These are phyloP conservation scores for Pteria penguin DNA, from an alignment of 2,888 invertebrate genomes.

Conservation along the genomic window DNA sequence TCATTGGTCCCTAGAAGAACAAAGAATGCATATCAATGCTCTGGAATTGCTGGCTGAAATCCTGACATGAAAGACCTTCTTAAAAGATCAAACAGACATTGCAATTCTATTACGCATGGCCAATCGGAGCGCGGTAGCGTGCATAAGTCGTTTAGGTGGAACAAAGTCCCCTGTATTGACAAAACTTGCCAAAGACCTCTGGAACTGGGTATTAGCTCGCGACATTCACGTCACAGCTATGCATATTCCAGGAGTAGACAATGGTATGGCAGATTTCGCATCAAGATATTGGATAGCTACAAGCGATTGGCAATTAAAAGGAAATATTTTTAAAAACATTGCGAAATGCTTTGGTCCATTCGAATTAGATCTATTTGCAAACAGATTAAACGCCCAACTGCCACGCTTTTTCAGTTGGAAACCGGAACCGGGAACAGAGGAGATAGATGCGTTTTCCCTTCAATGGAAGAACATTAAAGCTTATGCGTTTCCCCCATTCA, in stretches of 20 bases:
- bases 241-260: background rate
- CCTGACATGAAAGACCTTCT: background rate
- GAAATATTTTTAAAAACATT: slow-evolving; percentile 2
- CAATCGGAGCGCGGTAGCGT: background rate
- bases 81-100: background rate
- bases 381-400: too few relatives aligned
- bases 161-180: background rate
- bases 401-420: slow-evolving; percentile 12
- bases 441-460: too few relatives aligned
- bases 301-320: slow-evolving; percentile 7
- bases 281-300: slow-evolving; percentile 1
- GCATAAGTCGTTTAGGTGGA: background rate
- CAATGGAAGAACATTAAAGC: too few relatives aligned
- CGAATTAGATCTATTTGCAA: too few relatives aligned
- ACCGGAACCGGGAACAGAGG: slow-evolving; percentile 11
- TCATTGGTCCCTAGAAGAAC: background rate
- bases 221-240: background rate
- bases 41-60: background rate
- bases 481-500: slow-evolving; percentile 31
- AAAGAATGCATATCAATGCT: background rate
- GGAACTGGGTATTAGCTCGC: background rate
- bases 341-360: too few relatives aligned
- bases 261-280: background rate
- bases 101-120: too few relatives aligned
- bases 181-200: background rate